phyloP scores from a whole-genome alignment of 2,797 vertebrate species.

The Monodelphis domestica region DNA sequence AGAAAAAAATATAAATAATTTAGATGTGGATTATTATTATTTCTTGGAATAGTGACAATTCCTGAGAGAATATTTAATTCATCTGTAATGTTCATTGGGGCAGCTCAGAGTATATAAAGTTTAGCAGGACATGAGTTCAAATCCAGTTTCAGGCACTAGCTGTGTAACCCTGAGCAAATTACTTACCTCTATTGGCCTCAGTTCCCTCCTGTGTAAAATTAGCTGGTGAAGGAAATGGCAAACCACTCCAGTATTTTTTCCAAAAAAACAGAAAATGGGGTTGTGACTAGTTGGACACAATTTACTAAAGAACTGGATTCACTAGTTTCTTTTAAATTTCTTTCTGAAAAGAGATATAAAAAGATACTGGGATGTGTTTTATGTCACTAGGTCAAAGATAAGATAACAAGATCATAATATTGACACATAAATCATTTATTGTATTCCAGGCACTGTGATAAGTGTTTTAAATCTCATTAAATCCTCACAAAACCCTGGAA shows the following conservation, averaged over 20 bases:
- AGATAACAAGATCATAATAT: not conserved
- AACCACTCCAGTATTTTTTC: not conserved
- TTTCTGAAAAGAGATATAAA: not conserved
- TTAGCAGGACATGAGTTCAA: not conserved
- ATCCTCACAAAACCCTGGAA: not conserved
- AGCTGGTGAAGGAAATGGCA: not conserved
- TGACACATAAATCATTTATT: not conserved
- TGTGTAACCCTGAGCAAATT: not conserved
- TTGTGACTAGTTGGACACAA: not conserved
- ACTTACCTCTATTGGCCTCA: not conserved
- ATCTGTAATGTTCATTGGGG: not conserved
- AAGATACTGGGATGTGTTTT: not conserved
- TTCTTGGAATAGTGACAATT: not conserved
- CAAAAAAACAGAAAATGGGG: not conserved
- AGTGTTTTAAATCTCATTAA: not conserved
- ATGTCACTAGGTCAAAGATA: not conserved
- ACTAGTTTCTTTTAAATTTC: not conserved
- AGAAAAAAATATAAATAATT: not conserved
- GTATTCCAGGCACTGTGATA: not conserved
- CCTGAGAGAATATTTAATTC: not conserved
- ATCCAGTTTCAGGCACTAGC: not conserved
- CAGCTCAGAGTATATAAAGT: not conserved
- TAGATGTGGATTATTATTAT: not conserved
- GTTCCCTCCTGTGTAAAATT: not conserved
- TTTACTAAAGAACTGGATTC: not conserved